phyloP scores from a whole-genome alignment of 2,113 vertebrate species.

The Tenrec ecaudatus region DNA sequence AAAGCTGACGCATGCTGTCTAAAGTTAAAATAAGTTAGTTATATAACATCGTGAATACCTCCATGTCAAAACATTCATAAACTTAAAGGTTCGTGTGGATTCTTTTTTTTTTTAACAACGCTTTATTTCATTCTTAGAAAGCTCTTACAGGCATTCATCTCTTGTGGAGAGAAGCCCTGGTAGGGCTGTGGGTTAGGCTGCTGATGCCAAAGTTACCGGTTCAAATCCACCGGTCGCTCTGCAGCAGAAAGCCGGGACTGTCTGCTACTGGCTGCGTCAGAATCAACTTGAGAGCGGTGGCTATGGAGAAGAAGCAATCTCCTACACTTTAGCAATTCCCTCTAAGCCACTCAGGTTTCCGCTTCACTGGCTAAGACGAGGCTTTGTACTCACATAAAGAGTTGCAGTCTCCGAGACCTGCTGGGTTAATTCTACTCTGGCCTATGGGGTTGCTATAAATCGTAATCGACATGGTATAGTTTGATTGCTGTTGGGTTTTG shows the following conservation, averaged over 20 bases:
- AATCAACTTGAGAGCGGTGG: background rate
- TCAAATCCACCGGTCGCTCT: background rate
- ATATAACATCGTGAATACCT: background rate
- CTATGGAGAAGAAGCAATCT: constrained; percentile 30
- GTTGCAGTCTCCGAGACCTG: too few species aligned
- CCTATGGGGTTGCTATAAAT: too few species aligned
- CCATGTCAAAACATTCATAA: background rate
- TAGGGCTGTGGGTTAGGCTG: background rate
- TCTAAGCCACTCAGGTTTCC: background rate
- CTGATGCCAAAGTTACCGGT: background rate
- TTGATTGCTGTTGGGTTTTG: too few species aligned
- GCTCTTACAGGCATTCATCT: constrained; percentile 29
- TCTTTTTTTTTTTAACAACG: background rate
- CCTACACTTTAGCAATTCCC: constrained; percentile 43
- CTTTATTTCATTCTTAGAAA: constrained; percentile 31
- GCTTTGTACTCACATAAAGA: too few species aligned
- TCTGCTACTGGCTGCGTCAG: background rate
- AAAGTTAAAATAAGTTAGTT: background rate
- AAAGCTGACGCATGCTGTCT: background rate
- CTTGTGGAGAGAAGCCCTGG: background rate
- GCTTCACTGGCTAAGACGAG: background rate
- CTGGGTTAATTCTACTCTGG: too few species aligned
- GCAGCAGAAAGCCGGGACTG: background rate
- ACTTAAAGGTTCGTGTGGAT: background rate
- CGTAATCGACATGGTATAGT: too few species aligned